Conservation (phyloP, 2,113 vertebrate species). For the Xyrauchen texanus region DNA sequence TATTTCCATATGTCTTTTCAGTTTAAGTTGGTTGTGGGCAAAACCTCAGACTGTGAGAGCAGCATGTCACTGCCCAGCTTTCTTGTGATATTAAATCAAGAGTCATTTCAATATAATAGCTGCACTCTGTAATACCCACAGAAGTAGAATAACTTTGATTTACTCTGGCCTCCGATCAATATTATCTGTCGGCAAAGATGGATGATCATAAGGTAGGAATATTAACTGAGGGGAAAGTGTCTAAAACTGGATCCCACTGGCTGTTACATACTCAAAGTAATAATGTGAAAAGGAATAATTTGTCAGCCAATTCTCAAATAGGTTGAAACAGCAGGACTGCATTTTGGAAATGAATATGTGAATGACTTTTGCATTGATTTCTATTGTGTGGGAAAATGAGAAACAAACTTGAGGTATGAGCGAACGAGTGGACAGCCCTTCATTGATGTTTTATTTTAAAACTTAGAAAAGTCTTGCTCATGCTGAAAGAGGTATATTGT, state of each 20-base stretch:
- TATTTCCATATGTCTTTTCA: slow-evolving; percentile 8
- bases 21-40: neutral
- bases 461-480: slow-evolving; percentile 65
- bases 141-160: slow-evolving; percentile 75
- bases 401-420: slow-evolving; percentile 59
- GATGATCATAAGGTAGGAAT: slow-evolving; percentile 74
- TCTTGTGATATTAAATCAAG: slow-evolving; percentile 59
- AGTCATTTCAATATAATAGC: slow-evolving; percentile 70
- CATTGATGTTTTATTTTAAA: slow-evolving; percentile 58
- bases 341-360: slow-evolving; percentile 77
- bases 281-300: slow-evolving; percentile 70
- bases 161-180: slow-evolving; percentile 75
- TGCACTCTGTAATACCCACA: slow-evolving; percentile 70
- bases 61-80: neutral
- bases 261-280: slow-evolving; percentile 62
- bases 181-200: slow-evolving; percentile 73
- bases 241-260: slow-evolving; percentile 65
- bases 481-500: slow-evolving; percentile 71
- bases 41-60: neutral
- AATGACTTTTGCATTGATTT: slow-evolving; percentile 78
- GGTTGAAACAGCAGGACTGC: slow-evolving; percentile 63
- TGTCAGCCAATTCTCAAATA: slow-evolving; percentile 73
- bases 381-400: slow-evolving; percentile 70
- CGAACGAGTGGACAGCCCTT: slow-evolving; percentile 59
- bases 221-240: slow-evolving; percentile 69